Conservation (phyloP, 2,797 vertebrate species). For the Babyrousa celebensis region DNA sequence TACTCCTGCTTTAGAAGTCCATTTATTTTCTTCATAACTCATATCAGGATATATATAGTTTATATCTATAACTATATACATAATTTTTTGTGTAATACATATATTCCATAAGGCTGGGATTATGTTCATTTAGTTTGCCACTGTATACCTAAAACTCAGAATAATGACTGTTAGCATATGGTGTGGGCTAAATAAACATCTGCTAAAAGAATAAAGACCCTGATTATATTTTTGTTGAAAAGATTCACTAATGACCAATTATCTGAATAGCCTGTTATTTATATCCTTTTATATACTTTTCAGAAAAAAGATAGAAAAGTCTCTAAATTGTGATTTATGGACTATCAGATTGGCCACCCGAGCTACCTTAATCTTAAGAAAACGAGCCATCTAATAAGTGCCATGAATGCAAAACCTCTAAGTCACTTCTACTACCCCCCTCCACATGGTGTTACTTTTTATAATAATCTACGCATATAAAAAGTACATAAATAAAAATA, state of each 20-base stretch:
- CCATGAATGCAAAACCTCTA: neutral
- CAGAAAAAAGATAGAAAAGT: neutral
- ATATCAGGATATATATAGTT: neutral
- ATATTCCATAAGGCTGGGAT: neutral
- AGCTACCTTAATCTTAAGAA: neutral
- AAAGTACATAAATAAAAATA: slow-evolving; percentile 44
- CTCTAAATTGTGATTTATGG: neutral
- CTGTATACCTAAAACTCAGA: neutral
- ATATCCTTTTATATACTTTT: neutral
- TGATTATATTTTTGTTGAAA: slow-evolving; percentile 17
- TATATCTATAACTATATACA: neutral
- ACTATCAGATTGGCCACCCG: neutral
- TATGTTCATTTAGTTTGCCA: neutral
- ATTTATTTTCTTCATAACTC: slow-evolving; percentile 24
- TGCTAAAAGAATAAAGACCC: slow-evolving; percentile 1
- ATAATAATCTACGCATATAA: slow-evolving; percentile 42
- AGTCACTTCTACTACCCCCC: neutral
- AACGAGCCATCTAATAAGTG: neutral
- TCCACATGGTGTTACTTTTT: neutral
- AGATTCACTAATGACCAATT: neutral
- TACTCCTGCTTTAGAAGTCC: neutral
- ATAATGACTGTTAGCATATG: neutral
- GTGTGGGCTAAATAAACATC: neutral
- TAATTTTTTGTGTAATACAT: neutral
- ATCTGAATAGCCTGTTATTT: neutral